These are phyloP conservation scores for Oophaga pumilio DNA, from an alignment of 2,113 vertebrate genomes.

Conservation along the genomic window DNA sequence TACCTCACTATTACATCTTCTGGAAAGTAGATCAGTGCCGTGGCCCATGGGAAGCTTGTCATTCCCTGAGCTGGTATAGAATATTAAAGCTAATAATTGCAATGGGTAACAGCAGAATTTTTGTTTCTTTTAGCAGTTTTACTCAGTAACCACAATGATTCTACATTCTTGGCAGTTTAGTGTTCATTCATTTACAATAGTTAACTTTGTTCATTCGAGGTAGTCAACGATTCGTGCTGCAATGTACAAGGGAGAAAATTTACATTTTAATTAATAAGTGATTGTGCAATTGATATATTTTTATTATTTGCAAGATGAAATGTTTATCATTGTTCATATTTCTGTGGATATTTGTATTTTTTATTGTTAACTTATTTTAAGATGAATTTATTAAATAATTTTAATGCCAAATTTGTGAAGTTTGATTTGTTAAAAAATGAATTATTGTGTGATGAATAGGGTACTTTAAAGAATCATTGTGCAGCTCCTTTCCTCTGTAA, in stretches of 20 bases:
- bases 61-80: neutral
- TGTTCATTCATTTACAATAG: neutral
- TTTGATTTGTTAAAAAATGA: neutral
- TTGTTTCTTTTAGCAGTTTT: neutral
- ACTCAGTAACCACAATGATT: neutral
- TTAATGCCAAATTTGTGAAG: neutral
- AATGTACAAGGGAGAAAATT: no score
- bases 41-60: neutral
- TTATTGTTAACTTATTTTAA: neutral
- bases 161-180: neutral
- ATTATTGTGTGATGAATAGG: neutral
- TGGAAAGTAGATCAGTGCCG: neutral
- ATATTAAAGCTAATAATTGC: neutral
- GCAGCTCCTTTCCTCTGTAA: no score
- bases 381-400: neutral
- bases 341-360: neutral
- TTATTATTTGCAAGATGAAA: neutral
- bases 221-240: neutral
- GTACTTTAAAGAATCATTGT: neutral
- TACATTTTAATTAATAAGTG: neutral
- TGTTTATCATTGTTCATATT: neutral
- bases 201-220: neutral
- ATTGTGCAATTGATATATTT: neutral
- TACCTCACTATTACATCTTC: neutral
- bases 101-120: neutral